phyloP scores from a whole-genome alignment of 2,888 invertebrate genomes.

The Biston stratarius region DNA sequence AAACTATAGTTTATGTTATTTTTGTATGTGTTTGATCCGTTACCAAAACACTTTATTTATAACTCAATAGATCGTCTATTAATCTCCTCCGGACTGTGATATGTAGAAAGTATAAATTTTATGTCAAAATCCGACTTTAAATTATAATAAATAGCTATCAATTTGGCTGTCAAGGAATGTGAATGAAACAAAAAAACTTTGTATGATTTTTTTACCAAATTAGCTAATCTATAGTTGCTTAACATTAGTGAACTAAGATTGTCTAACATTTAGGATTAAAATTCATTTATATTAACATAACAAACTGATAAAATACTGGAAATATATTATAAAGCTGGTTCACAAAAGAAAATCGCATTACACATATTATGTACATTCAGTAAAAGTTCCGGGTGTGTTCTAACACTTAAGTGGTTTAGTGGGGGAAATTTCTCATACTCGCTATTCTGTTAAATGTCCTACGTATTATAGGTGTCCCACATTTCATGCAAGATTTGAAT shows the following conservation, averaged over 20 bases:
- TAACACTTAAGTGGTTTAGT: too few species aligned
- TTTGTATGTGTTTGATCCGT: conserved; percentile 45
- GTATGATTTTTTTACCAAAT: conserved; percentile 61
- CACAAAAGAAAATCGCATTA: not conserved
- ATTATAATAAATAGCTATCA: conserved; percentile 40
- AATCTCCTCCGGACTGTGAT: conserved; percentile 67
- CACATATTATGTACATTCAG: too few species aligned
- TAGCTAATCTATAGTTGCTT: conserved; percentile 52
- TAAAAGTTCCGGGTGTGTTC: too few species aligned
- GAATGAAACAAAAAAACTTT: conserved; percentile 49
- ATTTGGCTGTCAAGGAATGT: conserved; percentile 70
- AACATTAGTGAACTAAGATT: conserved; percentile 31
- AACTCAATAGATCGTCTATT: conserved; percentile 15
- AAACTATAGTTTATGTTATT: conserved; percentile 49
- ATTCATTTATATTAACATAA: conserved; percentile 30
- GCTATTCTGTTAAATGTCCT: too few species aligned
- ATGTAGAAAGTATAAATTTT: conserved; percentile 50
- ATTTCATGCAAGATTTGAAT: too few species aligned
- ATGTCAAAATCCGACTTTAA: not conserved
- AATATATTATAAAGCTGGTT: not conserved
- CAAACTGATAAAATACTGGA: not conserved
- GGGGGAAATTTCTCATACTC: too few species aligned
- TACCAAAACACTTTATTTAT: conserved; percentile 43
- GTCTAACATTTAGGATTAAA: conserved; percentile 33
- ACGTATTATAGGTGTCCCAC: too few species aligned